Evolutionary conservation across 2,888 invertebrate genomes (phyloP).

Genomic region (Agapostemon virescens): DNA sequence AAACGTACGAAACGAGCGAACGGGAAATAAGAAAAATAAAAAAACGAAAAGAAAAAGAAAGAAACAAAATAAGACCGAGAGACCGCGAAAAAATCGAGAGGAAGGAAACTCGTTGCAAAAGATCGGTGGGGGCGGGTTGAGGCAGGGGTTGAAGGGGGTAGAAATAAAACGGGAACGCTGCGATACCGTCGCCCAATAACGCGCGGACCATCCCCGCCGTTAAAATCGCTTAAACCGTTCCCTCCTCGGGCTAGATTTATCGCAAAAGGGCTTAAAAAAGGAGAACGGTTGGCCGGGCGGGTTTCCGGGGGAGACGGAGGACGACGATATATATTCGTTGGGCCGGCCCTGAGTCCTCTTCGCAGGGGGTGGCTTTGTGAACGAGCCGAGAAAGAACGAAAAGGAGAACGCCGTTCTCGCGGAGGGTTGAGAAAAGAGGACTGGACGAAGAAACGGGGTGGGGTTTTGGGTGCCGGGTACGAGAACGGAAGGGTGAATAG

Average conservation of each 20-base stretch:
- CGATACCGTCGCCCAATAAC: constrained; percentile 71
- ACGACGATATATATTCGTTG: constrained; percentile 58
- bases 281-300: background rate
- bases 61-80: too few species aligned
- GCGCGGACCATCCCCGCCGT: constrained; percentile 67
- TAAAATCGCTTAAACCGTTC: constrained; percentile 76
- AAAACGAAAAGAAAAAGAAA: too few species aligned
- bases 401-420: constrained; percentile 14
- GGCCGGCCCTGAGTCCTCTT: constrained; percentile 37
- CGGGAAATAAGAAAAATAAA: constrained; percentile 9
- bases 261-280: constrained; percentile 61
- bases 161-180: constrained; percentile 48
- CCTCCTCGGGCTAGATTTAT: constrained; percentile 73
- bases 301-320: constrained; percentile 35
- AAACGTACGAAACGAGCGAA: background rate
- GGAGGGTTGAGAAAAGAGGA: constrained; percentile 21
- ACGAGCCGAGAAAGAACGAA: constrained; percentile 20
- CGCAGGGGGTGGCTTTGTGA: constrained; percentile 49
- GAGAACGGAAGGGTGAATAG: constrained; percentile 26
- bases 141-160: background rate
- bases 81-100: constrained; percentile 30
- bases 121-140: too few species aligned
- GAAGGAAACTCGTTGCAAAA: too few species aligned
- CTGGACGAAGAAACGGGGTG: constrained; percentile 29
- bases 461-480: too few species aligned